Base-by-base conservation (phyloP, 2,888 invertebrate species). In the Caenorhabditis sp. region DNA sequence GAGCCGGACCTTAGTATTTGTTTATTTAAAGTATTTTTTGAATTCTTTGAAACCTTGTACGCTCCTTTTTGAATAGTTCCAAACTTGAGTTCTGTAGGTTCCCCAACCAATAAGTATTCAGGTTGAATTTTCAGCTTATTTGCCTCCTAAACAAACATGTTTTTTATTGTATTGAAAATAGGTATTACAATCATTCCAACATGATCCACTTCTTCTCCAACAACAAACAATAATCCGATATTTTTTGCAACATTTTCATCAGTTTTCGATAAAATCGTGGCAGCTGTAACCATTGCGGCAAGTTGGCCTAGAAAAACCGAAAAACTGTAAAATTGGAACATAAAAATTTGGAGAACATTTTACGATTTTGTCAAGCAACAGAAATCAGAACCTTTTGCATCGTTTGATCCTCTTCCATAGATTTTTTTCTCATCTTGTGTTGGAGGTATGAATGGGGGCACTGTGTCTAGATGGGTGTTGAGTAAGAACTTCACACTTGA, bases 381-480 rank as follows among this genome's bases (percentile, higher is more conserved):
- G n/a, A 24, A 1, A 36, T 54, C 14, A 63, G 27, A 61, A 83
- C 84, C 85, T 72, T 86, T 86, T 23, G 86, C 86, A 66, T 86
- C 86, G 54, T 84, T 84, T 10, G 83, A 79, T 21, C 86, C 86
- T 36, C 84, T 74, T 51, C 86, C 86, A 62, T 81, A 83, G 27
- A 85, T 81, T 55, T 79, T 79, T 50, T 67, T 70, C 10, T 72
- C 79, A n/a, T 77, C 79, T 27, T 75, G 67, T 24, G 68, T 76
- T 23, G 83, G 84, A 17, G 78, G 76, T 62, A 86, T 78, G 69
- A 79, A 86, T 14, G 86, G 86, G 6, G 86, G 86, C 12, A 86
- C 86, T 2, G 86, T 86, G 71, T 86, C 86, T 66, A 86, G 54
- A 73, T 86, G 86, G 21, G 83, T 81, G 72, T 86, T 86, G 63